Evolutionary conservation across 2,113 vertebrate genomes (phyloP), one percentile per base, ranked within the genome.

Genomic region (Psittacara wagleri): DNA sequence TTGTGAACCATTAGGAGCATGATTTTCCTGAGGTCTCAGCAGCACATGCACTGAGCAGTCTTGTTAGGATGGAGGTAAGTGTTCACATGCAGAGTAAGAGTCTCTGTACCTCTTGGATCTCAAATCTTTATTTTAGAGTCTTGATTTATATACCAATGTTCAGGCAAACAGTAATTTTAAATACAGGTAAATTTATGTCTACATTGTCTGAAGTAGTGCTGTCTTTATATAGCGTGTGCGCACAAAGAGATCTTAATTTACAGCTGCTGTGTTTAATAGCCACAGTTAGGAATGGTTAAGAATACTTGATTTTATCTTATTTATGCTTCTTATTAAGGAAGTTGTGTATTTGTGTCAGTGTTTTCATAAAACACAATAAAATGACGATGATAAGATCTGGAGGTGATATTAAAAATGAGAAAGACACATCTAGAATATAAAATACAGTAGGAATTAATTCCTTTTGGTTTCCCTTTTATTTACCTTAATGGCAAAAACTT

Each of bases 251-350:
- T 85, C 78, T 89, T 92, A 90, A 90, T 95, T 64, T 91, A 62
- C 54, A 74, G 9, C 41, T 90, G 20, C 9, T 83, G 37, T 83
- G 35, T 88, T 93, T 83, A 78, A 63, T 80, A 86, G 46, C 46
- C 77, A 77, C 67, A 70, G 13, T 95, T 89, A 89, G 27, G 81
- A 92, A 87, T 77, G 27, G 23, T 90, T 94, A 93, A 75, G 69
- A 91, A 67, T 92, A 55, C 20, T 88, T 69, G 19, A 77, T 91
- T 94, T 94, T 93, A 90, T 90, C 27, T 7, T 8, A 13, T 86
- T 90, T 81, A 27, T 54, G 7, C 48, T 92, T 90, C 31, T 62
- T 92, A 7, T 83, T 90, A 95, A 83, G 59, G 25, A 88, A 77
- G 48, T 80, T 73, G 25, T 31, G 69, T 39, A 19, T 94, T 88